These are phyloP conservation scores for Alligator sinensis DNA, from an alignment of 2,113 vertebrate species.

Conservation along the genomic window DNA sequence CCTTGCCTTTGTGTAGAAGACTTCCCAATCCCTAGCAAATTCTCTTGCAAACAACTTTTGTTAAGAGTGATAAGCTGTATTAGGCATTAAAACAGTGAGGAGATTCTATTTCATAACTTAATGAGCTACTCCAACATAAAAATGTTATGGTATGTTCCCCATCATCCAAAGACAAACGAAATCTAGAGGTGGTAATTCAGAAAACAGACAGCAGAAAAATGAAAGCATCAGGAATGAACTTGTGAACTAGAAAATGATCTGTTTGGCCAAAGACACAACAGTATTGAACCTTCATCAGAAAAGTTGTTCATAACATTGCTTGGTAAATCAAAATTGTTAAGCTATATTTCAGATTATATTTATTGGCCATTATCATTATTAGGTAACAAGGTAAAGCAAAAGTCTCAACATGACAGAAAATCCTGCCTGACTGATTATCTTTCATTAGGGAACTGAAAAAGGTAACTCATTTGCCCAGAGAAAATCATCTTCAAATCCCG, in stretches of 20 bases:
- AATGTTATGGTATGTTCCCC: neutral
- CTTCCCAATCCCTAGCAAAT: accelerated
- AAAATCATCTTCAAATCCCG: slow-evolving; percentile 59
- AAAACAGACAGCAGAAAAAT: neutral
- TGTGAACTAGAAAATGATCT: slow-evolving; percentile 34
- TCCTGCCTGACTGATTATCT: slow-evolving; percentile 3
- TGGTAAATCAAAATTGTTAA: slow-evolving; percentile 24
- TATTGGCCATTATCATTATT: slow-evolving; percentile 3
- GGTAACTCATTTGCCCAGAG: slow-evolving; percentile 47
- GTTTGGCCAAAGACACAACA: slow-evolving; percentile 11
- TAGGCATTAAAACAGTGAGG: neutral
- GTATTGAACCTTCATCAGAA: neutral
- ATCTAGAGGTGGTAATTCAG: neutral
- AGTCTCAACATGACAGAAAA: slow-evolving; percentile 13
- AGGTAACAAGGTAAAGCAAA: slow-evolving; percentile 29
- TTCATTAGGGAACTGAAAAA: slow-evolving; percentile 20
- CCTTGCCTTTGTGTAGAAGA: neutral
- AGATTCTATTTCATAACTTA: neutral
- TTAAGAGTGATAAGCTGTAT: neutral
- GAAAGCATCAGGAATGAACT: slow-evolving; percentile 5
- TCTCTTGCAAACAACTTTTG: neutral
- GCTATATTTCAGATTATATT: slow-evolving; percentile 29
- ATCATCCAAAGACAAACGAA: neutral
- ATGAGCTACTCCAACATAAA: neutral
- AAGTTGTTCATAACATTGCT: slow-evolving; percentile 14